Evolutionary conservation across 2,113 vertebrate species (phyloP), one percentile per base, ranked within the genome.

Genomic region (Ammodytes marinus): DNA sequence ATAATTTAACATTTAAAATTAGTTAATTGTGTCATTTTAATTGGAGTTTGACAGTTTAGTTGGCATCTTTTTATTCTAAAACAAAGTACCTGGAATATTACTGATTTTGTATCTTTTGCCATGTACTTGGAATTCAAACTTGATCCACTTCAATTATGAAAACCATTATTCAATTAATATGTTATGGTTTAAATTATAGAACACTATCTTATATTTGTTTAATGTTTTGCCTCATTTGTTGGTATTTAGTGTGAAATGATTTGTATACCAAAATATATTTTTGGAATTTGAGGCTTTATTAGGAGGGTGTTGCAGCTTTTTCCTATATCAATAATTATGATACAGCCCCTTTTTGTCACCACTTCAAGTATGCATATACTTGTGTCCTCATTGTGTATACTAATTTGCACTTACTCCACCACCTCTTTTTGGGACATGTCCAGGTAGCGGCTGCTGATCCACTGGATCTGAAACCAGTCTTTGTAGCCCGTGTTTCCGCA

Each of bases 391-490:
- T 27, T 70, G 66, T 40, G 15, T 14, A 27, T 27, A 27, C 27
- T 27, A 54, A 11, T 19, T 15, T 76, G 13, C 91, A 97, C 96
- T 97, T 95, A 97, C 96, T 96, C 94, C 46, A 90, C 39, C 83
- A 97, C 95, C 6, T 97, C 96, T 76, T 94, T 96, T 40, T 94
- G 92, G 86, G 95, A 94, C 95, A 96, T 95, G 77, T 97, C 96
- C 93, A 97, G 90, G n/a, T 97, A 97, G 11, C 96, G 95, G 86
- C 79, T 88, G 82, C 96, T 96, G 77, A 97, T 91, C 97, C 97
- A 97, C 90, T 97, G 96, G 83, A 97, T 94, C 85, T 96, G 95
- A 92, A 97, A 97, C 96, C 97, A 97, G 91, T 97, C 97, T 73
- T 92, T 95, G 71, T 95, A 96, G 61, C 95, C 96, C 7, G 90